Percentiles rank a stretch among this genome's conserved stretches.
These are phyloP conservation scores for human DNA, from an alignment of 2,113 vertebrate genomes.

Conservation along the genomic window DNA sequence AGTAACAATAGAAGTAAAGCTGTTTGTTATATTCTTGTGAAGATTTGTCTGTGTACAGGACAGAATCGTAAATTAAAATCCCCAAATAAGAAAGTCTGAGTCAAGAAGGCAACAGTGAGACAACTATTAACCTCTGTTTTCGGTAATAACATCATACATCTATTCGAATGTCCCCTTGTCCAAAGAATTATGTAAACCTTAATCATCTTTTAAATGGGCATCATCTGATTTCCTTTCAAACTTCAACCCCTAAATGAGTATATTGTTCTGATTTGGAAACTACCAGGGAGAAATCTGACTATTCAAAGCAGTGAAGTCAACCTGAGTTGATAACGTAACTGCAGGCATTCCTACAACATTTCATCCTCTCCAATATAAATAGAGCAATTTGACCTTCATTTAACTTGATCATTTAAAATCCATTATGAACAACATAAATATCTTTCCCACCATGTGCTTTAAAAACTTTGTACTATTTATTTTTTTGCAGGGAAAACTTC, in stretches of 20 bases:
- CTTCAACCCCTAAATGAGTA: neutral
- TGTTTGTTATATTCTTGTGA: neutral
- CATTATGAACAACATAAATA: neutral
- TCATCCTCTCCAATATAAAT: neutral
- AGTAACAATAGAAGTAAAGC: neutral
- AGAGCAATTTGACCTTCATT: neutral
- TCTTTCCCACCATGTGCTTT: neutral
- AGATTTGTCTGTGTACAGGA: neutral
- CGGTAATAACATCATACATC: neutral
- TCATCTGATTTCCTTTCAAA: neutral
- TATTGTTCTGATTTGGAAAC: neutral
- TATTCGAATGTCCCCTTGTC: neutral
- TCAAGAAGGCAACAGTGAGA: neutral
- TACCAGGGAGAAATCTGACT: neutral
- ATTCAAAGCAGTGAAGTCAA: neutral
- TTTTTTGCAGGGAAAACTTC: neutral
- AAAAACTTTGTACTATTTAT: neutral
- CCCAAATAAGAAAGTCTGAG: neutral
- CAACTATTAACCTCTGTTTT: neutral
- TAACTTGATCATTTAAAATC: neutral
- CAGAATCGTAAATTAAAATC: neutral
- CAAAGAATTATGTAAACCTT: neutral
- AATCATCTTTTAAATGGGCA: neutral
- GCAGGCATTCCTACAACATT: neutral
- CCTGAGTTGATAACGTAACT: neutral